phyloP scores from a whole-genome alignment of 2,888 invertebrate species.

The Anthrax anthrax region DNA sequence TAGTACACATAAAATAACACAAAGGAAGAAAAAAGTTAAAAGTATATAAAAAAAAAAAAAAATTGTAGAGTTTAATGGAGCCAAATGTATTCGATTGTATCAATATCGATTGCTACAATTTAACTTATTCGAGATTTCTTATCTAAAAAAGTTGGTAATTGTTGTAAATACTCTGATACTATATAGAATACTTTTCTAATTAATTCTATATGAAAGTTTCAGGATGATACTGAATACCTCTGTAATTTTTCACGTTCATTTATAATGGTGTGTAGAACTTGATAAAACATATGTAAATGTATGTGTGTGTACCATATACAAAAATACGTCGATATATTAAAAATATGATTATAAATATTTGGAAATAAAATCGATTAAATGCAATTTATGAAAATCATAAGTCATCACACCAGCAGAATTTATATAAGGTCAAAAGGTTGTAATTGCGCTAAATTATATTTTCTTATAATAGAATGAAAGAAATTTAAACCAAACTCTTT shows the following conservation, averaged over 20 bases:
- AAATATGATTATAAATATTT: no score
- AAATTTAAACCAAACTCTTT: no score
- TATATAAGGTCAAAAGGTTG: background rate
- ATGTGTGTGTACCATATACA: no score
- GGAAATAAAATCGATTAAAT: background rate
- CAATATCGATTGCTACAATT: background rate
- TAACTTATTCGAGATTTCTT: slow-evolving; percentile 1
- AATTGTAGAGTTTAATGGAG: background rate
- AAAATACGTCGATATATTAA: no score
- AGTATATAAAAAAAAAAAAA: background rate
- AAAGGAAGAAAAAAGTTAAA: no score
- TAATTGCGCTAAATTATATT: background rate
- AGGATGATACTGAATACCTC: no score
- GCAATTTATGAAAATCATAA: background rate
- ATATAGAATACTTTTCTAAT: slow-evolving; percentile 2
- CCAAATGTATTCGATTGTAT: background rate
- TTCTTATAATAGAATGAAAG: no score
- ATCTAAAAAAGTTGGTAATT: slow-evolving; percentile 4
- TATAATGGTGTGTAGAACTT: no score
- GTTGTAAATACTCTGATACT: slow-evolving; percentile 5
- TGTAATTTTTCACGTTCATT: no score
- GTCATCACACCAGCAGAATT: background rate
- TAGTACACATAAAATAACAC: no score
- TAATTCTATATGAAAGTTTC: slow-evolving; percentile 5
- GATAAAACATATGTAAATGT: no score